Evolutionary conservation across 2,888 invertebrate genomes (phyloP), one percentile per base, ranked within the genome.

Genomic region (Linhomoeus sp.): DNA sequence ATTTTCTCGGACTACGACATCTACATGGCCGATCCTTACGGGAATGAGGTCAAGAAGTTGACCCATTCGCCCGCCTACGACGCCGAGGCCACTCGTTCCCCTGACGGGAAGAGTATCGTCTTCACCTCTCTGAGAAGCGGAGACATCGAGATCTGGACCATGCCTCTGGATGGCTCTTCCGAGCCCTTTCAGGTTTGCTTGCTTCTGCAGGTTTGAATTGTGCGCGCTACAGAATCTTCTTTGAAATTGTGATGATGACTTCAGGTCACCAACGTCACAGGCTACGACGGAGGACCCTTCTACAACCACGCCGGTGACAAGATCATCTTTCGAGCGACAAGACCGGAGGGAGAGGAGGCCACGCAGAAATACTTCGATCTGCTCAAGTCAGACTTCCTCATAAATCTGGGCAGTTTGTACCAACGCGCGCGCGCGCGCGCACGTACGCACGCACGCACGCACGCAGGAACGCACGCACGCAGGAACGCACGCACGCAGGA

Each of bases 241-340:
- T n/a, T n/a, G n/a, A n/a, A n/a, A n/a, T 15, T 12, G 12, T 15
- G 9, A 33, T 15, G 15, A 9, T 38, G 3, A 15, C n/a, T 54
- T 41, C 43, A 54, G 56, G 29, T 60, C 1, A 60, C 60, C 15
- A 46, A 51, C 38, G 48, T 36, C n/a, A 49, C 55, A 19, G 60
- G 60, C 20, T 60, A 60, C 49, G 59, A 60, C 41, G 60, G 60
- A 12, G 60, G 60, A 22, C 55, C 57, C 2, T 60, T 61, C 55
- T 60, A 59, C 52, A 55, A 56, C 40, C 58, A 58, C 1, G 60
- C 60, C 45, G 58, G 59, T 25, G 58, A 53, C 45, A 51, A 56
- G 17, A 49, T 60, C 24, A 53, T 60, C 19, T 60, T 57, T 49
- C 46, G 60, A 1, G 60, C 60, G 2, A 56, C 57, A 17, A 46